phyloP scores from a whole-genome alignment of 1,140 invertebrate species.

The Halictus rubicundus region DNA sequence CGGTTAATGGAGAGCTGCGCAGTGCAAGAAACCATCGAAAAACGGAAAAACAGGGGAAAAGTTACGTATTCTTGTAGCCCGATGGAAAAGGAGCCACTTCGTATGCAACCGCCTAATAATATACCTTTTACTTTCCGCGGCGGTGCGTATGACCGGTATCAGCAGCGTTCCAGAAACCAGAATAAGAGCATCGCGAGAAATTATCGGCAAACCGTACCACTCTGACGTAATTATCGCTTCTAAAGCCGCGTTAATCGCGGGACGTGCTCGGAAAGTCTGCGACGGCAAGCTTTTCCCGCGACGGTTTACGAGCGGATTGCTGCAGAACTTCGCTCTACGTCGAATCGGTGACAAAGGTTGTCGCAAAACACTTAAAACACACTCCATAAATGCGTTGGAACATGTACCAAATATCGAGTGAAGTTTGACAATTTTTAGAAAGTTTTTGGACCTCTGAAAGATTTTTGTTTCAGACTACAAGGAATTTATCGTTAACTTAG shows the following conservation, averaged over 20 bases:
- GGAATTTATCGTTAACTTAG: no score
- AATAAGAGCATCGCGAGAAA: conserved; percentile 24
- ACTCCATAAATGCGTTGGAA: no score
- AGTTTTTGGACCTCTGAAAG: no score
- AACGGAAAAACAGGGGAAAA: no score
- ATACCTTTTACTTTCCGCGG: conserved; percentile 43
- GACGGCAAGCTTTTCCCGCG: neutral
- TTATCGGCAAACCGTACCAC: conserved; percentile 19
- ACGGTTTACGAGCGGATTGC: neutral
- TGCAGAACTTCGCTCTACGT: neutral
- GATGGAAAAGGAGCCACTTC: conserved; percentile 3
- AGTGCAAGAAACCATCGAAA: no score
- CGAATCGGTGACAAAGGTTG: no score
- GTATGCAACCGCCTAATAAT: conserved; percentile 3
- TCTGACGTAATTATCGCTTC: conserved; percentile 16
- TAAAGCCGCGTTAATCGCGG: conserved; percentile 5
- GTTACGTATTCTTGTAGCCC: no score
- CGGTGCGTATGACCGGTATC: conserved; percentile 22
- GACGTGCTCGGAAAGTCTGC: neutral
- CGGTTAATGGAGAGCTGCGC: no score
- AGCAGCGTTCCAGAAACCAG: conserved; percentile 22
- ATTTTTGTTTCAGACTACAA: no score
- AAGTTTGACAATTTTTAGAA: no score
- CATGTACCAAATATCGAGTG: no score
- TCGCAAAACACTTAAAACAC: no score